phyloP scores from a whole-genome alignment of 2,113 vertebrate species.

The Tichodroma muraria region DNA sequence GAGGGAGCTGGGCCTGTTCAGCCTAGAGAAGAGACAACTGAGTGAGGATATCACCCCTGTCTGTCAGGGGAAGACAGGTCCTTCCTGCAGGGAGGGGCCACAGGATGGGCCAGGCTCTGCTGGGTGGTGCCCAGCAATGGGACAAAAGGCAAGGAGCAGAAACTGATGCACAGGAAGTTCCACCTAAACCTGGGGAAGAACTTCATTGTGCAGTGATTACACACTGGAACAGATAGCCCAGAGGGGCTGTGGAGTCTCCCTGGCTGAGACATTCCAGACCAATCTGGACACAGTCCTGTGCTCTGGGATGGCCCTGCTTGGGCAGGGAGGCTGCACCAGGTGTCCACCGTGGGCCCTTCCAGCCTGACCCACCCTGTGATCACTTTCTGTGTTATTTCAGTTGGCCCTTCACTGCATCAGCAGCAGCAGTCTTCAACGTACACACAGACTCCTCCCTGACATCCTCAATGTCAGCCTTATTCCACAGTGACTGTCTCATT shows the following conservation, averaged over 20 bases:
- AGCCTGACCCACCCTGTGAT: not conserved
- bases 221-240: not conserved
- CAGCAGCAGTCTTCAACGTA: not conserved
- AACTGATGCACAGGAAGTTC: not conserved
- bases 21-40: not conserved
- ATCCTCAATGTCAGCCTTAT: not conserved
- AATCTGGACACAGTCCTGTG: not conserved
- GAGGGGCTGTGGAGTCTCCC: not conserved
- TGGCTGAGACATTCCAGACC: not conserved
- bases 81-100: not conserved
- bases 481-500: not conserved
- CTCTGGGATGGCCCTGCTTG: not conserved
- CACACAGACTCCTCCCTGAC: rapidly evolving
- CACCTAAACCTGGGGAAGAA: not conserved
- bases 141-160: not conserved
- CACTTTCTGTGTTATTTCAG: not conserved
- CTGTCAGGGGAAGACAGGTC: too few species aligned
- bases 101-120: not conserved
- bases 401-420: not conserved
- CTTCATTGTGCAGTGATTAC: too few species aligned
- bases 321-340: not conserved
- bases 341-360: not conserved
- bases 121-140: too few species aligned
- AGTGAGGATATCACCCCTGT: too few species aligned
- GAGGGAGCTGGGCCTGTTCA: not conserved